These are phyloP conservation scores for Mionectes macconnelli DNA, from an alignment of 2,113 vertebrate genomes.

Conservation along the genomic window DNA sequence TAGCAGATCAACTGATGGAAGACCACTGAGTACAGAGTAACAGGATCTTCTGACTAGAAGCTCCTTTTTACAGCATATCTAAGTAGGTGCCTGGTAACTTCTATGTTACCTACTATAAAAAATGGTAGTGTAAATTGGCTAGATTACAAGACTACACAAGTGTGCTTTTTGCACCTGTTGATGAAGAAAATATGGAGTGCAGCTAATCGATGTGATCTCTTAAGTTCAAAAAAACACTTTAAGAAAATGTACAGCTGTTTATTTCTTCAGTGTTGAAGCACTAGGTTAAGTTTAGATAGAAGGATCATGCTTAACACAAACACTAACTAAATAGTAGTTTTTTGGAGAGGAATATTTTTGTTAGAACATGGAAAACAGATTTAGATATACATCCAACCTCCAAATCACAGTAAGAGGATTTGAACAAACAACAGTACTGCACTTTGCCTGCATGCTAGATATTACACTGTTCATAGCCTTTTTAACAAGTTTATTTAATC, in stretches of 20 bases:
- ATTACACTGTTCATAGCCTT: neutral
- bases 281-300: neutral
- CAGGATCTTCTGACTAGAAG: neutral
- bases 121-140: neutral
- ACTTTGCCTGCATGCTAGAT: neutral
- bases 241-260: neutral
- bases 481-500: constrained; percentile 6
- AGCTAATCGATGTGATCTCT: neutral
- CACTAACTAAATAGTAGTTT: neutral
- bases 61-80: neutral
- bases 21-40: neutral
- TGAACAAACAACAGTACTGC: neutral
- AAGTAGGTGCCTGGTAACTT: neutral
- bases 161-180: neutral
- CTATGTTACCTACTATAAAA: neutral
- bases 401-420: constrained; percentile 9
- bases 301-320: neutral
- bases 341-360: neutral
- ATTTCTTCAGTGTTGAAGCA: neutral
- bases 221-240: neutral
- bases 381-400: neutral
- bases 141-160: neutral
- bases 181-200: neutral
- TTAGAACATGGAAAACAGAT: neutral
- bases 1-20: neutral